Evolutionary conservation across 2,888 invertebrate genomes (phyloP), one percentile per base, ranked within the genome.

Genomic region (Lamellibrachia satsuma): DNA sequence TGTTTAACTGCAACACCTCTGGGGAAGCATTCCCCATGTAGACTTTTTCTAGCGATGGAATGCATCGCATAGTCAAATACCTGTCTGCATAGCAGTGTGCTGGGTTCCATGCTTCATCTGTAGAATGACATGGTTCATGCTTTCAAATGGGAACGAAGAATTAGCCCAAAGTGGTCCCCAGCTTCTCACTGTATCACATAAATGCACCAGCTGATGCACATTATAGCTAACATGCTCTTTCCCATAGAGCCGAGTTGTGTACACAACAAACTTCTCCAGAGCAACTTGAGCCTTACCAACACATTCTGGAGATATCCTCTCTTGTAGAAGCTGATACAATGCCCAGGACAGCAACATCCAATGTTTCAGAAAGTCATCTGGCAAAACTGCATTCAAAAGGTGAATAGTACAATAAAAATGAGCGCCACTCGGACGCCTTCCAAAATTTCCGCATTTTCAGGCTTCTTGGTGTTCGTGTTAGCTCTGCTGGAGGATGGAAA

Each of bases 341-440:
- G 92, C 92, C 52, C 52, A 52, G 52, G 52, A 52, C n/a, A 92
- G 92, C 52, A 92, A 90, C 52, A 92, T 52, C 90, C 90, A 92
- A n/a, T 92, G 92, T 39, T 92, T 27, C 51, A 92, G 90, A 39
- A 90, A 75, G 11, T 92, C 93, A 7, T 91, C 92, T 22, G 91
- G 90, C 39, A 93, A 39, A 11, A 93, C 27, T 51, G 92, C 93
- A 91, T 11, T 57, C 52, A 93, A 55, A 52, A 90, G 93, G 57
- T 52, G 93, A 92, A 55, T 92, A 93, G 93, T 90, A 93, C 39
- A 93, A 91, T 22, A 93, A n/a, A n/a, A n/a, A n/a, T n/a, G n/a
- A n/a, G n/a, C n/a, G n/a, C n/a, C n/a, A n/a, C n/a, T n/a, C n/a
- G 55, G 55, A 92, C 55, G 93, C 93, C 92, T 93, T 93, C 90